Base-by-base conservation (phyloP, 92 coral and sea anemone species). In the Heteractis magnifica region DNA sequence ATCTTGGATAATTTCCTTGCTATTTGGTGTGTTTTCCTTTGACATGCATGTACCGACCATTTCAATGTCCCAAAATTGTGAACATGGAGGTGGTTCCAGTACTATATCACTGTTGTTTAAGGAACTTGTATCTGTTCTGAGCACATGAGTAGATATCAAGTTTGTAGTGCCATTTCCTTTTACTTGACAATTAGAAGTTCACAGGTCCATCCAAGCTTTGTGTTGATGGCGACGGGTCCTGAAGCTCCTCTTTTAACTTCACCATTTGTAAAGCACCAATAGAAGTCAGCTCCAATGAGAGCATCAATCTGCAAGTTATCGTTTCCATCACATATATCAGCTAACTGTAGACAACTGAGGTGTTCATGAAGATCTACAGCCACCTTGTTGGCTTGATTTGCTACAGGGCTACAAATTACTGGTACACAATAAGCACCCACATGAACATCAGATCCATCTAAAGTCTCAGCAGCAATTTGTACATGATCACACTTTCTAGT, bases 191-290 rank as follows among this genome's bases (percentile, higher is more conserved):
- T 60, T 60, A n/a, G n/a, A 16, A 19, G 71, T 65, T 19, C 71
- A 65, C 71, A 9, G 65, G 65, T 58, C 1, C 2, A 58, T 58
- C 65, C 65, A 58, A 58, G 51, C 26, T 52, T 78, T 48, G 89
- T 87, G 83, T 90, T 65, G 68, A 88, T 58, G 13, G 88, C 91
- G 49, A 76, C 64, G 9, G 82, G 89, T 10, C 85, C 88, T 72
- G 20, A 6, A 10, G 55, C 82, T 4, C 88, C 90, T 51, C 80
- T 70, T 14, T 10, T 60, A 23, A 79, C 82, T 20, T 62, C 81
- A 58, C 89, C 90, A 4, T 86, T 90, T 16, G 79, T 85, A 65
- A 80, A 9, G 44, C 76, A 56, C 91, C 94, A 91, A 8, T 78
- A 85, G 19, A 82, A 84, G 59, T 91, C 88, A 50, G 77, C 86